A percentile compares a stretch with the other conserved stretches of the same genome.
Conservation (phyloP, 2,888 invertebrate species). For the Phanerotoma sp. region DNA sequence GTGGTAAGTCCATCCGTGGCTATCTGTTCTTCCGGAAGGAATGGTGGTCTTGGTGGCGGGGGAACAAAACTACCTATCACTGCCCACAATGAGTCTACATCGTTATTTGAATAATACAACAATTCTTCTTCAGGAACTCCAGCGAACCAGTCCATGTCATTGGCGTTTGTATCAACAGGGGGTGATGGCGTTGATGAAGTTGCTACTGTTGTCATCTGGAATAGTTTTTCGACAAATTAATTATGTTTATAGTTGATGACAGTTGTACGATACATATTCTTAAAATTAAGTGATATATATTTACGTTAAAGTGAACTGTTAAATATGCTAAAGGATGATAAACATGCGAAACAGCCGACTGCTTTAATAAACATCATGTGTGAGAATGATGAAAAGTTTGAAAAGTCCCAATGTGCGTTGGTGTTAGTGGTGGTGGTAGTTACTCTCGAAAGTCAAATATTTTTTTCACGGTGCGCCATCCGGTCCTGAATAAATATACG, state of each 20-base stretch:
- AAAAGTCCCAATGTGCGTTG: slow-evolving; percentile 9
- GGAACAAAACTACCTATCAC: slow-evolving; percentile 63
- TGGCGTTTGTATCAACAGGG: slow-evolving; percentile 47
- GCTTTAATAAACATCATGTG: slow-evolving; percentile 3
- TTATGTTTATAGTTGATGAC: neutral
- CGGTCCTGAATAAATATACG: slow-evolving; percentile 35
- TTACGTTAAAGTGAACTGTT: too few relatives aligned
- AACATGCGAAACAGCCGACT: neutral
- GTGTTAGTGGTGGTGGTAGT: too few relatives aligned
- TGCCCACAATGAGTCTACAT: slow-evolving; percentile 54
- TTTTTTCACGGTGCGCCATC: slow-evolving; percentile 11
- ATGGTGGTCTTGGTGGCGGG: slow-evolving; percentile 69
- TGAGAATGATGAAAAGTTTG: neutral
- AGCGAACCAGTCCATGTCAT: slow-evolving; percentile 56
- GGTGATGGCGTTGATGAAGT: slow-evolving; percentile 38
- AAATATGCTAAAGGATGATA: too few relatives aligned
- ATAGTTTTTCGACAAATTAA: slow-evolving; percentile 6
- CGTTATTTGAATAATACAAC: slow-evolving; percentile 53
- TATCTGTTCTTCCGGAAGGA: slow-evolving; percentile 64
- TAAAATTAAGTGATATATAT: too few relatives aligned
- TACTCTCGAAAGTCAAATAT: slow-evolving; percentile 18
- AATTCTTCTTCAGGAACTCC: slow-evolving; percentile 55
- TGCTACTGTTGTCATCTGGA: slow-evolving; percentile 46
- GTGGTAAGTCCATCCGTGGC: slow-evolving; percentile 71
- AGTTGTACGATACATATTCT: neutral